Percentiles rank a stretch among this genome's conserved stretches.
Evolutionary conservation across 2,888 invertebrate species (phyloP).

Genomic region (Oligia strigilis): DNA sequence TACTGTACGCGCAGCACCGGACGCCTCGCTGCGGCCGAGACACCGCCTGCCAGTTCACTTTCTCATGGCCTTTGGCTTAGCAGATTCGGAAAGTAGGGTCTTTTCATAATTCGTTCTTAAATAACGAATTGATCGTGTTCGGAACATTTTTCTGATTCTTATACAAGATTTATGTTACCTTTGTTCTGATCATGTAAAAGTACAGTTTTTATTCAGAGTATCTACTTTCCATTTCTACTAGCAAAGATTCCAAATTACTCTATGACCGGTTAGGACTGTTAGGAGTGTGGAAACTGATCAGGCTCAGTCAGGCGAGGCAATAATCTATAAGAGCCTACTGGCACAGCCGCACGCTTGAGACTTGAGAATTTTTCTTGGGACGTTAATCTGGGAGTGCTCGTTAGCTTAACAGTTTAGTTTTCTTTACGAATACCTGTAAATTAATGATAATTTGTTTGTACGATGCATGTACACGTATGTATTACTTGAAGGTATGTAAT

Average conservation of each 20-base stretch:
- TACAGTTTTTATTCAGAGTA: background rate
- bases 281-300: background rate
- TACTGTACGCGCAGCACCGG: constrained; percentile 67
- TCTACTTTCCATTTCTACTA: background rate
- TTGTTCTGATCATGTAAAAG: background rate
- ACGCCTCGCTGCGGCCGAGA: constrained; percentile 54
- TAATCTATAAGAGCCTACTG: background rate
- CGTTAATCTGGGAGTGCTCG: background rate
- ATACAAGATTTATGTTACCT: background rate
- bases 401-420: constrained; percentile 3
- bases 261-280: background rate
- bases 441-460: constrained; percentile 9
- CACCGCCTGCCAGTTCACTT: constrained; percentile 78
- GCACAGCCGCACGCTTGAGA: background rate
- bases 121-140: constrained; percentile 15
- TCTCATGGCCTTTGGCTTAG: constrained; percentile 77
- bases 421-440: background rate
- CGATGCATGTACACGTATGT: constrained; percentile 21
- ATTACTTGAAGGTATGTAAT: constrained; percentile 52
- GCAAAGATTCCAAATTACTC: background rate
- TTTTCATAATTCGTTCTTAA: constrained; percentile 33
- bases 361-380: background rate
- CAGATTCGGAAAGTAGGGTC: constrained; percentile 56
- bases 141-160: constrained; percentile 15
- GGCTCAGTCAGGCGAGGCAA: background rate